Conservation (phyloP, 37 sponge, comb jelly and placozoan species). For the Eunapius fragilis region DNA sequence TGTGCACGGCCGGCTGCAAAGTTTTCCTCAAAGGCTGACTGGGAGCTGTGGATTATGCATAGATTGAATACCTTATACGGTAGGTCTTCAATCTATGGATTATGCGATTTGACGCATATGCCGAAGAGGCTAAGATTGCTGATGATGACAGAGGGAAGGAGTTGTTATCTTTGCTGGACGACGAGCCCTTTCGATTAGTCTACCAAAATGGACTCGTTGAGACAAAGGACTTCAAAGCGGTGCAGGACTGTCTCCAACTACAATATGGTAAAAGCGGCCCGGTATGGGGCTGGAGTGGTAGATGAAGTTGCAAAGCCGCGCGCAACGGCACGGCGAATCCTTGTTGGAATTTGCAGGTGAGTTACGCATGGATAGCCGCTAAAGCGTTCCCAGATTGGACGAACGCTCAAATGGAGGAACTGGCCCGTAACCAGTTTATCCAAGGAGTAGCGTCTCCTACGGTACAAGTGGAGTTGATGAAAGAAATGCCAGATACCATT, state of each 20-base stretch:
- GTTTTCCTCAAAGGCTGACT: too few species aligned
- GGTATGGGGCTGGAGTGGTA: not conserved
- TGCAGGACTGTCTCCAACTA: not conserved
- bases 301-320: not conserved
- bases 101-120: not conserved
- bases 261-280: not conserved
- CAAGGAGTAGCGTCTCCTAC: constrained; percentile 6
- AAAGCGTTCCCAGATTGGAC: not conserved
- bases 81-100: too few species aligned
- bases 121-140: not conserved
- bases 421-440: constrained; percentile 10
- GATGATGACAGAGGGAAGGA: not conserved
- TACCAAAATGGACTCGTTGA: not conserved
- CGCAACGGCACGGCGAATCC: not conserved
- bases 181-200: not conserved
- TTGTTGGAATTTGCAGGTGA: not conserved
- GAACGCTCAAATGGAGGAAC: not conserved
- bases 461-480: not conserved
- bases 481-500: not conserved
- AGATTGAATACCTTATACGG: too few species aligned
- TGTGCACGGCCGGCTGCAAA: too few species aligned
- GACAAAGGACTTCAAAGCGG: not conserved
- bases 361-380: not conserved
- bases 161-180: not conserved
- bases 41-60: too few species aligned